phyloP scores from a whole-genome alignment of 2,888 invertebrate genomes.

The Drosophila dives region DNA sequence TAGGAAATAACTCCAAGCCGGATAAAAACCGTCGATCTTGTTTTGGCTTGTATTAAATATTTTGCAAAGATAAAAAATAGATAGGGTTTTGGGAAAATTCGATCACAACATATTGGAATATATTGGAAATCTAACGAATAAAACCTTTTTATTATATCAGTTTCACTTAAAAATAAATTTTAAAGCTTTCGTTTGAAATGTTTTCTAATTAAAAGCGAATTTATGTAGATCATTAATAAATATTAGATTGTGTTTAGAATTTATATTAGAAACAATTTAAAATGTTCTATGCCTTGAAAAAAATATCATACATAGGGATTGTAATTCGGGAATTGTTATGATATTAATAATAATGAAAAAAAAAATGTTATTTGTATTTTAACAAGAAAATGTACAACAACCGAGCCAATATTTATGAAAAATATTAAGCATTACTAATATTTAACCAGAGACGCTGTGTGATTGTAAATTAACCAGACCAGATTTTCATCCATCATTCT shows the following conservation, averaged over 20 bases:
- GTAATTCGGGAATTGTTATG: background rate
- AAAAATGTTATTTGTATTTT: background rate
- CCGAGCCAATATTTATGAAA: background rate
- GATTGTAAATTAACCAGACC: background rate
- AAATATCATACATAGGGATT: background rate
- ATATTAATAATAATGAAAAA: background rate
- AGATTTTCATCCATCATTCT: background rate
- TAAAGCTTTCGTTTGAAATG: background rate
- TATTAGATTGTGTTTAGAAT: background rate
- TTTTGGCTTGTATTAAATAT: background rate
- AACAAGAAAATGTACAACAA: background rate
- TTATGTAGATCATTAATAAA: background rate
- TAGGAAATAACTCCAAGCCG: background rate
- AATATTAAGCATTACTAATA: background rate
- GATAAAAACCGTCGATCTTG: background rate
- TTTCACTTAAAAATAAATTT: background rate
- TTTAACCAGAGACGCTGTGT: background rate
- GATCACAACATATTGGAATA: background rate
- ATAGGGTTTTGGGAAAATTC: background rate
- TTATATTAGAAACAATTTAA: background rate
- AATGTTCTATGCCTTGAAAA: background rate
- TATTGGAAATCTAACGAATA: background rate
- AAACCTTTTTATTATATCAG: background rate
- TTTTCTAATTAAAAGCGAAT: background rate
- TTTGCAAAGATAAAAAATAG: background rate